Base-by-base conservation (phyloP, 2,797 vertebrate species). In the Sarcophilus harrisii region DNA sequence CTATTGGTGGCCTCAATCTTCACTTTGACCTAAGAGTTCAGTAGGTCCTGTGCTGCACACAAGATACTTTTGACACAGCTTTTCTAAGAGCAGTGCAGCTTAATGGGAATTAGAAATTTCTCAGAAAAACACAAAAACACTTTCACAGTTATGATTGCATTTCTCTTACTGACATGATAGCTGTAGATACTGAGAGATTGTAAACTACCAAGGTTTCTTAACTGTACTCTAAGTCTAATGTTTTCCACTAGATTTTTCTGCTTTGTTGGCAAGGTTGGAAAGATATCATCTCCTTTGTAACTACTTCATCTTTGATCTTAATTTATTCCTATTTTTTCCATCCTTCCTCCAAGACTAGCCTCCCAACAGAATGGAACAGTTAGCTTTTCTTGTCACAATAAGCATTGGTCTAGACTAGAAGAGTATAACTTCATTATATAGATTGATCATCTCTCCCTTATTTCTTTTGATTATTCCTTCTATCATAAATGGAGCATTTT, bases 401-500 rank as follows among this genome's bases (percentile, higher is more conserved):
- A 92, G 21, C 92, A 57, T 49, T n/a, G 91, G 38, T 94, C 58
- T 4, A 66, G 58, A 29, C 58, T 92, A 91, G 89, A 60, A 49
- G 13, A 92, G 62, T 8, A 58, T 91, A 91, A 60, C 9, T 30
- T 95, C 58, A 91, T 92, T 58, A 24, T 5, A 18, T 92, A 94
- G 66, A 0, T 57, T 59, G 54, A 93, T 90, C 62, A 24, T 81
- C 66, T 38, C 10, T 87, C 21, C 73, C 73, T 27, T 87, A 45
- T n/a, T 90, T 90, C 54, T 24, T 49, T 90, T 16, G 27, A 14
- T n/a, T 16, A 52, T 92, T 58, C 94, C 92, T 96, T 93, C 52
- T 92, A 4, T 92, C 93, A 92, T 87, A 92, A 95, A 58, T 59
- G 10, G 30, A 90, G 45, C 12, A 28, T 93, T 55, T 94, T n/a